phyloP scores from a whole-genome alignment of 2,888 invertebrate species.

The Ornithoptera priamus region DNA sequence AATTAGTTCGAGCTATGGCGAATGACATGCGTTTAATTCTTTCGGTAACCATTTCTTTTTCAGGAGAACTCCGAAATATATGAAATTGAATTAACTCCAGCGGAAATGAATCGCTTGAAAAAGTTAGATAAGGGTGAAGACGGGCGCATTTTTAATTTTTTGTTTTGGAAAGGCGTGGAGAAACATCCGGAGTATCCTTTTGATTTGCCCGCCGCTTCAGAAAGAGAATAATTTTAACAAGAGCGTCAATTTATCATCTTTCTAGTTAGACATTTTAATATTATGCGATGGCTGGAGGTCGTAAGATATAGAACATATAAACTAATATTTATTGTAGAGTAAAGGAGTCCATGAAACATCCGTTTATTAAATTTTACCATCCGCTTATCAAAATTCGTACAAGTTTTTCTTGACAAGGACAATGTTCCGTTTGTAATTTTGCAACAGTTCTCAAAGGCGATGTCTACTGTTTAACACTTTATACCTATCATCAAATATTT shows the following conservation, averaged over 20 bases:
- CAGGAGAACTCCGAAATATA: constrained; percentile 84
- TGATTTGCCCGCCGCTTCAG: constrained; percentile 36
- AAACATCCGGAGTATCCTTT: constrained; percentile 87
- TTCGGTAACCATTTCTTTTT: constrained; percentile 34
- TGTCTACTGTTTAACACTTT: background rate
- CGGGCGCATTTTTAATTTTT: constrained; percentile 85
- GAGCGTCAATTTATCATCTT: constrained; percentile 11
- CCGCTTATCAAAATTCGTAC: too few species aligned
- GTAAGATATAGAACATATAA: background rate
- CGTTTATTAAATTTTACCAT: too few species aligned
- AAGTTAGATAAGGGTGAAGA: constrained; percentile 81
- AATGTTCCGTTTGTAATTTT: background rate
- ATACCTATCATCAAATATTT: background rate
- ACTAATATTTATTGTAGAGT: background rate
- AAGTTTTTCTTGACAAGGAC: background rate
- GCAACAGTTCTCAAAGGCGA: background rate
- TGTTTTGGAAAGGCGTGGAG: constrained; percentile 84
- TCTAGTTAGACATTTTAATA: constrained; percentile 4
- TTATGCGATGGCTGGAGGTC: too few species aligned
- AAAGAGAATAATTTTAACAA: constrained; percentile 15
- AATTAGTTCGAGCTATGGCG: background rate
- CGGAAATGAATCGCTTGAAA: constrained; percentile 77
- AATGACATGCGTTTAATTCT: background rate
- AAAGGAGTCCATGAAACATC: background rate
- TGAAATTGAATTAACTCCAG: constrained; percentile 79